Conservation (phyloP, 2,113 vertebrate genomes). For the Callocephalon fimbriatum region DNA sequence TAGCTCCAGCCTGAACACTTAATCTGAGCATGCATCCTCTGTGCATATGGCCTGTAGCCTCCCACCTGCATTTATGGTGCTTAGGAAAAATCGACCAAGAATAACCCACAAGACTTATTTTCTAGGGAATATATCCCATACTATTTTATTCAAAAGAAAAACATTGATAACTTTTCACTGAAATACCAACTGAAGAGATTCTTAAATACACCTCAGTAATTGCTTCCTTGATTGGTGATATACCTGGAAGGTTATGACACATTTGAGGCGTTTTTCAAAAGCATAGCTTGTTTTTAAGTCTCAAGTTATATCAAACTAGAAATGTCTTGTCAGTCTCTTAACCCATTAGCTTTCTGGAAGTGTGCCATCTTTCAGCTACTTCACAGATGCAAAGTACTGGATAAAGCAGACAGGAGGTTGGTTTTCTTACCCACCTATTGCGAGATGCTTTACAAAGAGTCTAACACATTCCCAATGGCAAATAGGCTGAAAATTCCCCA, state of each 20-base stretch:
- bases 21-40: background rate
- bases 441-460: background rate
- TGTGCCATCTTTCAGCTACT: background rate
- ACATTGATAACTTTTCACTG: background rate
- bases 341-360: background rate
- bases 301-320: background rate
- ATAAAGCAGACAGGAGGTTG: background rate
- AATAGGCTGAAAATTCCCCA: background rate
- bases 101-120: background rate
- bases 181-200: background rate
- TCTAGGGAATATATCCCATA: background rate
- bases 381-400: background rate
- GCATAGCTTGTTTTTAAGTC: background rate
- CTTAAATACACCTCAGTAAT: background rate
- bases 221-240: background rate
- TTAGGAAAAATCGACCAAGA: background rate
- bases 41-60: background rate
- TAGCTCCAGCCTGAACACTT: background rate
- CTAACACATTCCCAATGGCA: accelerated
- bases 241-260: background rate
- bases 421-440: background rate
- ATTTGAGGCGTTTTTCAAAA: background rate
- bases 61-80: background rate
- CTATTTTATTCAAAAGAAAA: background rate
- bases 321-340: background rate